Base-by-base conservation (phyloP, 2,113 vertebrate species). In the Onychorhynchus coronatus region DNA sequence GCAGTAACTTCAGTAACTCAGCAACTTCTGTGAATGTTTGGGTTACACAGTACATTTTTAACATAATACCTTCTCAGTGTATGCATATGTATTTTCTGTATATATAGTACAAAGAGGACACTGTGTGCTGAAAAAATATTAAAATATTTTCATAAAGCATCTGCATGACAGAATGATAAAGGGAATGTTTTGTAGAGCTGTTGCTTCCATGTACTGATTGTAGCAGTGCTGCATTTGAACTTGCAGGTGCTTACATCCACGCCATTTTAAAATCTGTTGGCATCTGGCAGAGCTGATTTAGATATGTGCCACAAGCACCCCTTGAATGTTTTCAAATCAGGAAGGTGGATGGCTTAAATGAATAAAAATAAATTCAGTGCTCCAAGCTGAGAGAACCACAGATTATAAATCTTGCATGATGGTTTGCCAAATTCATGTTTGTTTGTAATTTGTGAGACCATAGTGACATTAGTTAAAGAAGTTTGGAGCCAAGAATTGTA, bases 1-100 rank as follows among this genome's bases (percentile, higher is more conserved):
- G 90, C 91, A 97, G 96, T 97, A 96, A 95, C 30, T 97, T 96
- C 90, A 98, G 98, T 98, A 98, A 99, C 98, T 98, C 98, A 99
- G 98, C 98, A 98, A 98, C 98, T 98, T 98, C 97, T 98, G 95
- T 96, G 84, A 95, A 77, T 55, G 47, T 95, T 95, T 68, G 80
- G 89, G 78, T 95, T 68, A 74, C 18, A 3, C 2, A 23, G 42
- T 25, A 22, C 9, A 12, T 37, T 58, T 73, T 55, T 39, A 74
- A 61, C 3, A 1, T 20, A 12, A 21, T 42, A 49, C 24, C 52
- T 76, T 82, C 46, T 81, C 31, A 11, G 50, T 30, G 37, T 41
- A n/a, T 13, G n/a, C 14, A 15, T 31, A 44, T 6, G 1, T 35
- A 74, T 75, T 78, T 91, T 56, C 66, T 59, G 4, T 37, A 42